Conservation (phyloP, 2,888 invertebrate species). For the Sinelater perroti region DNA sequence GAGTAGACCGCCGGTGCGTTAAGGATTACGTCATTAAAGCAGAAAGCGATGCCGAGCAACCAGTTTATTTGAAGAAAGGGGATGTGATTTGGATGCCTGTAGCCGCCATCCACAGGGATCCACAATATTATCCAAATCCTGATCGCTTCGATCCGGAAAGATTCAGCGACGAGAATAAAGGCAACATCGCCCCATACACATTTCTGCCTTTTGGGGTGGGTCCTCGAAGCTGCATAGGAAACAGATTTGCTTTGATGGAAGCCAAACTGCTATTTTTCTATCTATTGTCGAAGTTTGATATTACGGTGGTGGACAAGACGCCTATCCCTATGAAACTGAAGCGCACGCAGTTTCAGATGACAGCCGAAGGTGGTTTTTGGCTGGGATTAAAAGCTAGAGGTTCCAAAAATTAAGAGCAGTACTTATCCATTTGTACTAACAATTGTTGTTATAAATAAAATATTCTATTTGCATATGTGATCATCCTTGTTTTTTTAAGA, state of each 20-base stretch:
- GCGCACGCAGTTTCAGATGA: constrained; percentile 39
- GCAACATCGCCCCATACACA: constrained; percentile 59
- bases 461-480: too few species aligned
- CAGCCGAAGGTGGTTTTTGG: constrained; percentile 48
- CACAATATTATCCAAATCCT: constrained; percentile 50
- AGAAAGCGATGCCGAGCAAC: constrained; percentile 33
- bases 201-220: constrained; percentile 61
- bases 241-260: constrained; percentile 40
- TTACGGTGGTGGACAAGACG: constrained; percentile 47
- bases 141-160: constrained; percentile 54
- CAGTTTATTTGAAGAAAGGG: constrained; percentile 38
- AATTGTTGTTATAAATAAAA: too few species aligned
- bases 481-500: too few species aligned
- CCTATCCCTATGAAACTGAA: constrained; percentile 47
- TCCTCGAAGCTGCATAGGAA: constrained; percentile 70
- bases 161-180: constrained; percentile 65
- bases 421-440: too few species aligned
- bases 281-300: constrained; percentile 47
- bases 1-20: too few species aligned
- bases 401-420: too few species aligned
- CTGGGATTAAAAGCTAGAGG: constrained; percentile 46
- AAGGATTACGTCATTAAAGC: constrained; percentile 45
- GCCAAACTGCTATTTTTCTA: constrained; percentile 46
- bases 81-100: constrained; percentile 45
- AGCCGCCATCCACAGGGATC: constrained; percentile 48